A percentile compares a stretch with the other conserved stretches of the same genome.
Evolutionary conservation across 1,140 invertebrate species (phyloP).

Genomic region (Agrypnia vestita): DNA sequence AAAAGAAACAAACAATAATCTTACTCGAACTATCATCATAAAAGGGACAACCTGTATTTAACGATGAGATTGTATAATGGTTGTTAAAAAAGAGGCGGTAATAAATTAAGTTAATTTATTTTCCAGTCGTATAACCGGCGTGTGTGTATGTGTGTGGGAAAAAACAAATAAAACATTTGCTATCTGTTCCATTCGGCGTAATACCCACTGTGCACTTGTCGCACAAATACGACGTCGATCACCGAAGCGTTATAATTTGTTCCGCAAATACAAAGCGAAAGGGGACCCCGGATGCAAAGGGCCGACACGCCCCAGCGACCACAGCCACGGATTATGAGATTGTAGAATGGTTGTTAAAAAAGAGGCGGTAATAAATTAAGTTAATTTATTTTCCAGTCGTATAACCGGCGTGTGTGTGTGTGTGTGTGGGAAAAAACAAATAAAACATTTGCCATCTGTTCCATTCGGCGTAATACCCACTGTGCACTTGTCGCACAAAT

Average conservation of each 20-base stretch:
- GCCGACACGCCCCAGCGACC: constrained; percentile 21
- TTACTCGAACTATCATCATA: background rate
- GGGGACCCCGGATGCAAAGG: background rate
- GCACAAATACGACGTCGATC: constrained; percentile 33
- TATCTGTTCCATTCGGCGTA: constrained; percentile 28
- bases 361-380: constrained; percentile 3
- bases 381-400: constrained; percentile 4
- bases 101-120: constrained; percentile 24
- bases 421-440: constrained; percentile 23
- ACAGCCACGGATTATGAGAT: constrained; percentile 6
- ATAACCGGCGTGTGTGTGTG: background rate
- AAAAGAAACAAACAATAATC: no score
- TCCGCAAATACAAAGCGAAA: constrained; percentile 34
- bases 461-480: constrained; percentile 16
- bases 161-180: constrained; percentile 4
- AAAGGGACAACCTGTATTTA: constrained; percentile 18
- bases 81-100: background rate
- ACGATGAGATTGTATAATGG: background rate
- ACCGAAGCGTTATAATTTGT: constrained; percentile 34
- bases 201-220: constrained; percentile 40
- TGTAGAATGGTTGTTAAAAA: constrained; percentile 5
- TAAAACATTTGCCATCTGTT: constrained; percentile 32
- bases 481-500: constrained; percentile 41
- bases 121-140: background rate
- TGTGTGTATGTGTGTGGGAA: constrained; percentile 12